Conservation (phyloP, 2,888 invertebrate genomes). For the Apamea anceps region DNA sequence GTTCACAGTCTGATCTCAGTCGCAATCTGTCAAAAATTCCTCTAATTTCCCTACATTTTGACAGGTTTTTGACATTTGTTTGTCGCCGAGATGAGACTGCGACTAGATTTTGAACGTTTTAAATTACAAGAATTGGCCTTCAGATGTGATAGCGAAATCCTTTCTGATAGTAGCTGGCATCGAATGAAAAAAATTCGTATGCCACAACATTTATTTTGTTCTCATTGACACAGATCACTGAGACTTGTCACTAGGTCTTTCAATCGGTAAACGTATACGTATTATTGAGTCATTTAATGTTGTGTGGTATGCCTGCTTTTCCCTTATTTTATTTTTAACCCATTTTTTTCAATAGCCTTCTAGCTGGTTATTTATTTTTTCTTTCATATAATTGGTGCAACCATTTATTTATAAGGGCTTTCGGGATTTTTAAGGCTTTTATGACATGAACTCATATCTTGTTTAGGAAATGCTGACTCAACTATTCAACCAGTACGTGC, state of each 20-base stretch:
- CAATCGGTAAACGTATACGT: constrained; percentile 51
- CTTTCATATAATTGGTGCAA: neutral
- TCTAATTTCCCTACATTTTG: too few species aligned
- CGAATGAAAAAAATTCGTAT: neutral
- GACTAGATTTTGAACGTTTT: too few species aligned
- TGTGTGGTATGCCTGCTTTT: constrained; percentile 14
- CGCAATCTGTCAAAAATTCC: too few species aligned
- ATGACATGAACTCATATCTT: constrained; percentile 22
- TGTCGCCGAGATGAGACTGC: too few species aligned
- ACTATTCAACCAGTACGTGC: constrained; percentile 84
- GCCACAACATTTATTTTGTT: constrained; percentile 12
- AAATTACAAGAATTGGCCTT: too few species aligned
- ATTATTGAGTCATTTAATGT: constrained; percentile 31
- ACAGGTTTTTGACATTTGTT: too few species aligned
- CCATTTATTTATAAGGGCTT: constrained; percentile 1
- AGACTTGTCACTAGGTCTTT: constrained; percentile 58
- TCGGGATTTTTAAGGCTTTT: neutral
- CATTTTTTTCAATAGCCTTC: constrained; percentile 5
- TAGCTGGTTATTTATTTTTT: neutral
- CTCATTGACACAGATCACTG: constrained; percentile 24
- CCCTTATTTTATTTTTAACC: neutral
- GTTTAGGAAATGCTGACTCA: constrained; percentile 83
- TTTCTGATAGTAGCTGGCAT: neutral
- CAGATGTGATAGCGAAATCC: constrained; percentile 29
- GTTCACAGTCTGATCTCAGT: too few species aligned